A percentile compares a stretch with the other conserved stretches of the same genome.
phyloP scores from a whole-genome alignment of 2,113 vertebrate species.

The Scytalopus superciliaris region DNA sequence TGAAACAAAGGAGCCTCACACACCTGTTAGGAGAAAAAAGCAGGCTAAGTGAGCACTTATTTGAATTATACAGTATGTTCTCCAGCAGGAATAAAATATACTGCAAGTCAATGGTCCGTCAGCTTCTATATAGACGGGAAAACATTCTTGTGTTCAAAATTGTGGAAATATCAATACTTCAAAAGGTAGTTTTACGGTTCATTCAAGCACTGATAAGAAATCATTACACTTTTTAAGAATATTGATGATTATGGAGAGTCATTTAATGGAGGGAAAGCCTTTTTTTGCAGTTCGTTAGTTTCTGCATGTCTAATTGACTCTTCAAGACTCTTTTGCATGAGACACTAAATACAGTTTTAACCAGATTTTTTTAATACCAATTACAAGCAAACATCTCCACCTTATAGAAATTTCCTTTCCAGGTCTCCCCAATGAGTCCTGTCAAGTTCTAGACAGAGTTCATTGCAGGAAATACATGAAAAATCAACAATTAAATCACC shows the following conservation, averaged over 20 bases:
- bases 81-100: neutral
- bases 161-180: conserved; percentile 83
- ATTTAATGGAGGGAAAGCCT: conserved; percentile 76
- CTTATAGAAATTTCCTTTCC: neutral
- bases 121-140: conserved; percentile 63
- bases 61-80: neutral
- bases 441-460: neutral
- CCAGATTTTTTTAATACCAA: conserved; percentile 5
- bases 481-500: neutral
- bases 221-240: conserved; percentile 79
- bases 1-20: neutral
- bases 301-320: conserved; percentile 77
- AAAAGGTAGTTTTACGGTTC: conserved; percentile 81
- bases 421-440: neutral
- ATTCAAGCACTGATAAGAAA: conserved; percentile 80
- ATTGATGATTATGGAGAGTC: conserved; percentile 70
- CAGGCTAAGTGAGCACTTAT: neutral
- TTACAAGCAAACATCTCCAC: neutral
- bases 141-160: conserved; percentile 72
- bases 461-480: neutral
- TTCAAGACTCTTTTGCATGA: conserved; percentile 72
- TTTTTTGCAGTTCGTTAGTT: conserved; percentile 76
- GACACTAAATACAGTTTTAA: conserved; percentile 68
- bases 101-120: conserved; percentile 54
- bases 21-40: neutral